Evolutionary conservation across 2,797 vertebrate species (phyloP).

Genomic region (Acrossocheilus fasciatus): DNA sequence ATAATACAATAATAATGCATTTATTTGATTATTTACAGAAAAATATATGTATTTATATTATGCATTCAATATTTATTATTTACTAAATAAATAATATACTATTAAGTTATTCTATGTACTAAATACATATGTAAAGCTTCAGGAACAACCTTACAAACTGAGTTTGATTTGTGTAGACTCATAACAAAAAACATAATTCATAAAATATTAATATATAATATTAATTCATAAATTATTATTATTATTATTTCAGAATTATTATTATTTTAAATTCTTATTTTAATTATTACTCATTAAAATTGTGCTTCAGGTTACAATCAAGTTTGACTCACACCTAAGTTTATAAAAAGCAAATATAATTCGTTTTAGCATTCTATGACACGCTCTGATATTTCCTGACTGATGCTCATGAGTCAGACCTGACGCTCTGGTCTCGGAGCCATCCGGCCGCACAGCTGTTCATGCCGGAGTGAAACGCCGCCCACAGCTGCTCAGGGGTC

Average conservation of each 20-base stretch:
- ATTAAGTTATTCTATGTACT: neutral
- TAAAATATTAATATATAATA: no score
- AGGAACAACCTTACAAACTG: no score
- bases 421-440: conserved; percentile 91
- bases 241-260: no score
- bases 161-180: no score
- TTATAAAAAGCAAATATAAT: no score
- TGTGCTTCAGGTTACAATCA: neutral
- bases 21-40: neutral
- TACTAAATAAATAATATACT: neutral
- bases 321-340: neutral
- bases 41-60: neutral
- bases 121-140: neutral
- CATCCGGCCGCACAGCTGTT: conserved; percentile 94
- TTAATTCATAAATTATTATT: no score
- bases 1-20: neutral
- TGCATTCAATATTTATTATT: neutral
- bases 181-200: no score
- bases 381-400: no score
- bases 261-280: no score
- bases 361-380: no score
- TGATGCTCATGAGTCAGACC: conserved; percentile 71
- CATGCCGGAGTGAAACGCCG: conserved; percentile 88
- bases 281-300: neutral
- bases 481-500: conserved; percentile 87